Conservation (phyloP, 2,797 vertebrate genomes). For the Mus minutoides region DNA sequence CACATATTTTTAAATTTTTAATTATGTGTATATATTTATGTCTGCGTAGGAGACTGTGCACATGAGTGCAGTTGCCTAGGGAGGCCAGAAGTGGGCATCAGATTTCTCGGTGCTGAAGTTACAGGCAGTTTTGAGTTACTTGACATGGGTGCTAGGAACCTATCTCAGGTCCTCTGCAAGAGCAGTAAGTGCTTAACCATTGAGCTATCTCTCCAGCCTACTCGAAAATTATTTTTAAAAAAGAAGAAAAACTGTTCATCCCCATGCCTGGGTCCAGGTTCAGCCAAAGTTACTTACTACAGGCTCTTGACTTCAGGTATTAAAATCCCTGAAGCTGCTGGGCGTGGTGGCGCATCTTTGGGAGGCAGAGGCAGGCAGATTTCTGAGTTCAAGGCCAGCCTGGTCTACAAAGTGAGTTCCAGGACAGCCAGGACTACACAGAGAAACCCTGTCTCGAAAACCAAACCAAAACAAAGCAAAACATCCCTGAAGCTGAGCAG, state of each 20-base stretch:
- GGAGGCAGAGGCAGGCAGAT: no score
- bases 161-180: background rate
- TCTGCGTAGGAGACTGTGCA: background rate
- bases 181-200: background rate
- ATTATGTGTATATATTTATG: background rate
- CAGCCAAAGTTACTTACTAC: background rate
- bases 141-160: background rate
- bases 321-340: background rate
- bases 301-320: background rate
- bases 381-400: no score
- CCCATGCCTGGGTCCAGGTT: rapidly evolving
- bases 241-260: background rate
- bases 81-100: background rate
- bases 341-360: no score
- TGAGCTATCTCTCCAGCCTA: background rate
- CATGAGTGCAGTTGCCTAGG: background rate
- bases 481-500: background rate
- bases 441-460: no score
- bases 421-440: no score
- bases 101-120: background rate
- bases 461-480: no score
- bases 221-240: background rate
- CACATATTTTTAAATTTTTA: background rate
- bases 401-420: no score
- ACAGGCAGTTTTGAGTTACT: background rate